These are phyloP conservation scores for Leucoraja erinaceus DNA, from an alignment of 2,113 vertebrate species.

Conservation along the genomic window DNA sequence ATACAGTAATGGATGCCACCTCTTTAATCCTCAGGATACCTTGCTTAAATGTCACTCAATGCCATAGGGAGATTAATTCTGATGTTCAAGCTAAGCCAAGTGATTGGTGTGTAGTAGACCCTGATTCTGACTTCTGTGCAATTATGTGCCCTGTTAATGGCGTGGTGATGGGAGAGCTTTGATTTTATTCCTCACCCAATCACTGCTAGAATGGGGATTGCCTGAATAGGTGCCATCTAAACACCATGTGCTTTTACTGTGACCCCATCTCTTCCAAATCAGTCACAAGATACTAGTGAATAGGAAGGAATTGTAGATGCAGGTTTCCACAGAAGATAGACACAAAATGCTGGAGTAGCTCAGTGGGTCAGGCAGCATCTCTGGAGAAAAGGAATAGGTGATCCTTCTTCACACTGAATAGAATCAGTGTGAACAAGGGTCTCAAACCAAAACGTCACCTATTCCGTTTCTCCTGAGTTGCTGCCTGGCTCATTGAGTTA, in stretches of 20 bases:
- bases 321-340: no score
- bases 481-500: no score
- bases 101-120: not conserved
- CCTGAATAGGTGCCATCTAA: not conserved
- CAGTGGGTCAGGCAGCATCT: no score
- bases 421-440: no score
- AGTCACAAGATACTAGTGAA: no score
- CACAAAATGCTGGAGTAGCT: no score
- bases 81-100: not conserved
- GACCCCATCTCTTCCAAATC: not conserved
- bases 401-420: no score
- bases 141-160: not conserved
- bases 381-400: no score
- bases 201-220: not conserved
- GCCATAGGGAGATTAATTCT: not conserved
- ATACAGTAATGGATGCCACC: not conserved
- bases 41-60: not conserved
- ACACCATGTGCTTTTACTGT: not conserved
- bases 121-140: not conserved
- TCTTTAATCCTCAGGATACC: not conserved
- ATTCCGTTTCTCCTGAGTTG: no score
- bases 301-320: no score
- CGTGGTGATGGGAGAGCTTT: not conserved
- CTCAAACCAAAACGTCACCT: no score
- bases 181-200: not conserved